Evolutionary conservation across 2,888 invertebrate genomes (phyloP).

Genomic region (Vandiemenella viatica): DNA sequence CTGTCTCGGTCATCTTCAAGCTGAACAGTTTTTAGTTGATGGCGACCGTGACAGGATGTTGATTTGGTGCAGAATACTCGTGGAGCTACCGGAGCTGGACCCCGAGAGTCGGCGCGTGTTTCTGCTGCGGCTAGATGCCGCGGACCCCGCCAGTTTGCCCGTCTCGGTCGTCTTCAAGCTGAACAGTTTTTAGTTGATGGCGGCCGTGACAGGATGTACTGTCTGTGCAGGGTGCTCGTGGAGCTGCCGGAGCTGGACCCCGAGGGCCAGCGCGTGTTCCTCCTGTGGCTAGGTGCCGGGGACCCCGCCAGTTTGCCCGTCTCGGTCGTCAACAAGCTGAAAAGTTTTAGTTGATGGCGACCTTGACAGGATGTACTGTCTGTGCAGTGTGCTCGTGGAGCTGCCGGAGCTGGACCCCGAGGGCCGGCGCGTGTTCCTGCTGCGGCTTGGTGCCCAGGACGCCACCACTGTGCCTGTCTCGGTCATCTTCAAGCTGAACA

Average conservation of each 20-base stretch:
- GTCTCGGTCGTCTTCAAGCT: too few relatives aligned
- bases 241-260: constrained; percentile 23
- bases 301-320: constrained; percentile 32
- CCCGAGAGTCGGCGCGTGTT: too few relatives aligned
- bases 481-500: constrained; percentile 35
- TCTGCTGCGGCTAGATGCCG: too few relatives aligned
- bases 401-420: constrained; percentile 25
- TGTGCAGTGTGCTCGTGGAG: constrained; percentile 12
- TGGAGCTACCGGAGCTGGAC: too few relatives aligned
- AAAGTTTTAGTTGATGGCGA: too few relatives aligned
- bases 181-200: too few relatives aligned
- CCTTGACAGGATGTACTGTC: too few relatives aligned
- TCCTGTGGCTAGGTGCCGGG: constrained; percentile 35
- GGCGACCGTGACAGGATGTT: too few relatives aligned
- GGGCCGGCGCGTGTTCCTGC: constrained; percentile 34
- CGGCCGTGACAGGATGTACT: too few relatives aligned
- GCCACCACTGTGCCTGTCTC: constrained; percentile 30
- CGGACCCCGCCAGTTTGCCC: too few relatives aligned
- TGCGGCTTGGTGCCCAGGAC: constrained; percentile 35
- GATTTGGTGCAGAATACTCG: too few relatives aligned
- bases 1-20: constrained; percentile 34
- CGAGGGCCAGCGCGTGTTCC: constrained; percentile 33
- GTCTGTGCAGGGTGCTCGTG: constrained; percentile 9
- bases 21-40: too few relatives aligned
- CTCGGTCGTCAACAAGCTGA: constrained; percentile 34